phyloP scores from a whole-genome alignment of 2,113 vertebrate species.

The Origma solitaria region DNA sequence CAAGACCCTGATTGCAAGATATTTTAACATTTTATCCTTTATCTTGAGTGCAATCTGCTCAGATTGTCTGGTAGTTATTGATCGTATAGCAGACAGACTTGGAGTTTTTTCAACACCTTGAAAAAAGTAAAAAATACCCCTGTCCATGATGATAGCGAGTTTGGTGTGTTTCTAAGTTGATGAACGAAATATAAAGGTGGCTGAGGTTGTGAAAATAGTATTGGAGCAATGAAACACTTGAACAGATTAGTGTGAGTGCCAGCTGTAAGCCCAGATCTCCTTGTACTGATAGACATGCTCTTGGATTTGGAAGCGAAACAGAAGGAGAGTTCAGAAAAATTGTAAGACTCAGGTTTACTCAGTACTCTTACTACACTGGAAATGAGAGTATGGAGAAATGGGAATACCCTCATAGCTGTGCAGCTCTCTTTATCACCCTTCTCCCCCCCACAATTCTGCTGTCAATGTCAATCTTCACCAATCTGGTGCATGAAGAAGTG shows the following conservation, averaged over 20 bases:
- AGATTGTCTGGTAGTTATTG: background rate
- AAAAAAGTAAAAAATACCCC: background rate
- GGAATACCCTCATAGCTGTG: background rate
- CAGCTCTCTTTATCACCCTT: background rate
- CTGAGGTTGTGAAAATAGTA: background rate
- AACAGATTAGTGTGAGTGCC: background rate
- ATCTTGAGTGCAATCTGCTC: background rate
- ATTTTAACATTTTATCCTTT: background rate
- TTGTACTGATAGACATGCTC: background rate
- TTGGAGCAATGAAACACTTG: background rate
- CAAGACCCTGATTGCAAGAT: background rate
- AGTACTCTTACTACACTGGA: background rate
- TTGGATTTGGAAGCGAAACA: background rate
- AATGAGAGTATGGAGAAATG: background rate
- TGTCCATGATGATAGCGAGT: background rate
- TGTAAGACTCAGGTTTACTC: background rate
- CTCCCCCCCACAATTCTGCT: background rate
- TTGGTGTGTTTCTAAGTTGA: background rate
- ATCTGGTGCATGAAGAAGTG: conserved; percentile 21
- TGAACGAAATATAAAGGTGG: background rate
- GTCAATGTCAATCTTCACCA: background rate
- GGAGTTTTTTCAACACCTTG: background rate
- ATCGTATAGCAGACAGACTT: background rate
- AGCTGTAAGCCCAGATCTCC: background rate
- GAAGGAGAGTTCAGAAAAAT: background rate